Evolutionary conservation across 2,113 vertebrate species (phyloP).

Genomic region (Catharus fuscescens): DNA sequence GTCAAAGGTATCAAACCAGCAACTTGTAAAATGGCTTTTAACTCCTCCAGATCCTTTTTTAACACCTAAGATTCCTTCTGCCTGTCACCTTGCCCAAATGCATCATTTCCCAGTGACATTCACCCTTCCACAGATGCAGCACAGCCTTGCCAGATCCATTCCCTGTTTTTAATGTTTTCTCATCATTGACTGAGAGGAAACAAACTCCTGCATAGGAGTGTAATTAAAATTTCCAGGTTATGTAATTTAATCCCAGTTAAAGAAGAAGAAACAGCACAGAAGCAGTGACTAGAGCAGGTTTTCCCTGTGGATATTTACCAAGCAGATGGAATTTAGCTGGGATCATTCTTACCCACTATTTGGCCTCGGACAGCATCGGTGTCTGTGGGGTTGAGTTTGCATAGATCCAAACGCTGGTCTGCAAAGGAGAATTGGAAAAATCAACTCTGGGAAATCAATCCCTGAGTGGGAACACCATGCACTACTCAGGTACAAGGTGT

Average conservation of each 20-base stretch:
- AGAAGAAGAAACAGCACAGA: neutral
- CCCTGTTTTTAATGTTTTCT: neutral
- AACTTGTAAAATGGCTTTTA: neutral
- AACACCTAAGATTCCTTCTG: neutral
- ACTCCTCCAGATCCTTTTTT: neutral
- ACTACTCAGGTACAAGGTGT: neutral
- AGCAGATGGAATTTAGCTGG: neutral
- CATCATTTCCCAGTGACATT: neutral
- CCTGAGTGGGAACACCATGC: slow-evolving; percentile 1
- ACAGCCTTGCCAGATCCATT: neutral
- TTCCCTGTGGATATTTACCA: neutral
- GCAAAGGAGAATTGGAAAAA: slow-evolving; percentile 69
- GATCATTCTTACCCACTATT: slow-evolving; percentile 90
- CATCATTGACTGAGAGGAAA: neutral
- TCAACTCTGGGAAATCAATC: neutral
- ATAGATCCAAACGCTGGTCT: slow-evolving; percentile 99
- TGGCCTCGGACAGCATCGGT: slow-evolving; percentile 96
- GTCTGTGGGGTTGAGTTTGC: slow-evolving; percentile 96
- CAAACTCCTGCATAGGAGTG: neutral
- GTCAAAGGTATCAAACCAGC: neutral
- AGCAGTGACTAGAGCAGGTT: neutral
- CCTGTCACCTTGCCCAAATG: neutral
- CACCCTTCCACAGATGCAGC: neutral
- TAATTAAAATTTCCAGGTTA: neutral
- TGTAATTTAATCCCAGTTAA: neutral